Evolutionary conservation across 2,888 invertebrate genomes (phyloP).

Genomic region (Trissoscelio sp.): DNA sequence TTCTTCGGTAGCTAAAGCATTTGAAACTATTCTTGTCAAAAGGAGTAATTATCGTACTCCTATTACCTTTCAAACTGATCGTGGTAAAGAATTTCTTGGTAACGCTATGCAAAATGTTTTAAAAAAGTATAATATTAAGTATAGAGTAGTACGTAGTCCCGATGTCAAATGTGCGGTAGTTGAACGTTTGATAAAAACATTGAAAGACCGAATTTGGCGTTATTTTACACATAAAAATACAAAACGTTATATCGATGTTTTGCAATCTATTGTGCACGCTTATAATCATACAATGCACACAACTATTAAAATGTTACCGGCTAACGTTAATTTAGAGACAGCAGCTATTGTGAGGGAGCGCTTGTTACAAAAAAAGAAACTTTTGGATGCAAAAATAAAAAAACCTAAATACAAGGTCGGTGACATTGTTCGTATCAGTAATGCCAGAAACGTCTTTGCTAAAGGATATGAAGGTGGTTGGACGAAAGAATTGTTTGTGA

Average conservation of each 20-base stretch:
- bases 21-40: constrained; percentile 6
- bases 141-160: constrained; percentile 3
- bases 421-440: constrained; percentile 30
- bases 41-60: not conserved
- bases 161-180: constrained; percentile 13
- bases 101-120: not conserved
- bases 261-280: not conserved
- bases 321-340: not conserved
- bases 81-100: constrained; percentile 11
- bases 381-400: not conserved
- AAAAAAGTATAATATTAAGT: constrained; percentile 10
- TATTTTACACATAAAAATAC: constrained; percentile 11
- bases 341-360: not conserved
- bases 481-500: constrained; percentile 16
- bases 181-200: not conserved
- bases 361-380: not conserved
- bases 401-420: constrained; percentile 11
- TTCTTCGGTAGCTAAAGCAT: not conserved
- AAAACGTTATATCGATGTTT: constrained; percentile 6
- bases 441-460: not conserved
- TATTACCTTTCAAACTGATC: not conserved
- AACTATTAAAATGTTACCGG: not conserved
- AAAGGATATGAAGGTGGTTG: constrained; percentile 20
- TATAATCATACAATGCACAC: not conserved
- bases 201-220: constrained; percentile 14